Conservation (phyloP, 2,113 vertebrate genomes). For the Lynx canadensis region DNA sequence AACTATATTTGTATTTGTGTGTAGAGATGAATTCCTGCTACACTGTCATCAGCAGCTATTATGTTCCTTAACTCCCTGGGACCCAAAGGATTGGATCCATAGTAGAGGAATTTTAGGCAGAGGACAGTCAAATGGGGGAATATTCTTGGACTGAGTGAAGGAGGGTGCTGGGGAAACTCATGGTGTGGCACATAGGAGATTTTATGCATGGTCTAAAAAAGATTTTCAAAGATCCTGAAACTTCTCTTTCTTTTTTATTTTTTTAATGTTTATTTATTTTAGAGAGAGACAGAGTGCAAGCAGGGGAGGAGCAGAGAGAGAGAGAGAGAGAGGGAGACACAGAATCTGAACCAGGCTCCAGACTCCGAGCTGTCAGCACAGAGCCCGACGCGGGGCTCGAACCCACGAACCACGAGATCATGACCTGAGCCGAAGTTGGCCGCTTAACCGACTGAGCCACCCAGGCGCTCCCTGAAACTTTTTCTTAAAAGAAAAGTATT, state of each 20-base stretch:
- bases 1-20: not conserved
- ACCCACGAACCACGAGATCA: too few species aligned
- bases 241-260: not conserved
- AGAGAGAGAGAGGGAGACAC: too few species aligned
- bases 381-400: too few species aligned
- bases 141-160: not conserved
- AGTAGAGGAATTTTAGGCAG: not conserved
- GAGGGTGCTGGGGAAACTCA: not conserved
- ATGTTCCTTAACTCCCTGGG: not conserved
- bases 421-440: too few species aligned
- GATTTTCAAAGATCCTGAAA: not conserved
- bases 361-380: too few species aligned
- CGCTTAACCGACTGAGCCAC: too few species aligned
- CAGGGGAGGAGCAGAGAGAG: too few species aligned
- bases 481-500: slow-evolving; percentile 13
- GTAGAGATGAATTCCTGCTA: not conserved
- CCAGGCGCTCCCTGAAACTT: not conserved
- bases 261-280: too few species aligned
- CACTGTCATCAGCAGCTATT: not conserved
- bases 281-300: too few species aligned
- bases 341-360: too few species aligned
- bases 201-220: not conserved
- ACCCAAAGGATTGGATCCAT: not conserved
- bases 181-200: not conserved
- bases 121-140: not conserved